These are phyloP conservation scores for Polypterus senegalus DNA, from an alignment of 2,113 vertebrate species.

Conservation along the genomic window DNA sequence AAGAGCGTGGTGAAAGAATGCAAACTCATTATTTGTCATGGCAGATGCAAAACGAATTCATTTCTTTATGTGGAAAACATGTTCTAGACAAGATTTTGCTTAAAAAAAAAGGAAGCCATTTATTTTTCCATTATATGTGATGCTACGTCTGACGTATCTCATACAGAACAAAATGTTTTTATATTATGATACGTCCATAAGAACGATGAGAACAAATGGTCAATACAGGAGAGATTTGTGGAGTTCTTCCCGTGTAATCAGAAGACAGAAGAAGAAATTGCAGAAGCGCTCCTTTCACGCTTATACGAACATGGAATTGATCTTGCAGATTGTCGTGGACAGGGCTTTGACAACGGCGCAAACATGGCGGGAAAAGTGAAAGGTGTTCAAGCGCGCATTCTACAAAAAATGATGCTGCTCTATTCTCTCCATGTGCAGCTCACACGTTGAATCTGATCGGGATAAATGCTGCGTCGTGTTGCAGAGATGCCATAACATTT, in stretches of 20 bases:
- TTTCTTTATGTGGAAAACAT: conserved; percentile 12
- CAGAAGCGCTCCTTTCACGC: conserved; percentile 9
- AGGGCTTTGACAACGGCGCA: conserved; percentile 19
- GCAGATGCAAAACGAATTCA: conserved; percentile 18
- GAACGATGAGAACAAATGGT: not conserved
- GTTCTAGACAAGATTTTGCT: conserved; percentile 7
- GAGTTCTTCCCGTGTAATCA: conserved; percentile 8
- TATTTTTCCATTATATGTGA: conserved; percentile 16
- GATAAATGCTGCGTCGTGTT: conserved; percentile 14
- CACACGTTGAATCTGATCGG: conserved; percentile 13
- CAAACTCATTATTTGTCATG: conserved; percentile 12
- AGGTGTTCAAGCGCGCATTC: conserved; percentile 15
- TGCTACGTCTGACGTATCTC: conserved; percentile 11
- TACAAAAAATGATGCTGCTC: conserved; percentile 13
- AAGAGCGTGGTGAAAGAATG: conserved; percentile 6
- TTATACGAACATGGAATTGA: conserved; percentile 8
- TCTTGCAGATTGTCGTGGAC: conserved; percentile 12
- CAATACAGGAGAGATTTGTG: conserved; percentile 8
- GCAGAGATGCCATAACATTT: conserved; percentile 15
- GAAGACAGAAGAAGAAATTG: conserved; percentile 14
- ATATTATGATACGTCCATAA: conserved; percentile 6
- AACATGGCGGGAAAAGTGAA: conserved; percentile 19
- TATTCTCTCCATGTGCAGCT: conserved; percentile 15
- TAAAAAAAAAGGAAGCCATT: conserved; percentile 9
- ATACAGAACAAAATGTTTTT: conserved; percentile 15